Base-by-base conservation (phyloP, 2,113 vertebrate genomes). In the Lophura nycthemera region DNA sequence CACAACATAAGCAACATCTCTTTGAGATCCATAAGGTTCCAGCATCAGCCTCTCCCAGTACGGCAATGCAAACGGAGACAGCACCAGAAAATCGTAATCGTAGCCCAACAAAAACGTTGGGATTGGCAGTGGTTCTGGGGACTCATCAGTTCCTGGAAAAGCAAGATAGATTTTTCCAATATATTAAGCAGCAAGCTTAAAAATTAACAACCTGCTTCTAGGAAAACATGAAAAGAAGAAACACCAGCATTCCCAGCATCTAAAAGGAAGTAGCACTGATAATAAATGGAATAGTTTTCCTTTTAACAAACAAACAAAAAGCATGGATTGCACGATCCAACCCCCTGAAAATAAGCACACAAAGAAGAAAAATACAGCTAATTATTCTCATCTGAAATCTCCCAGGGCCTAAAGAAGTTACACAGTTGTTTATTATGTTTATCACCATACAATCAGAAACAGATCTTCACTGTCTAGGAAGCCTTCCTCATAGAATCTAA, bases 31-130 rank as follows among this genome's bases (percentile, higher is more conserved):
- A 8, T 99, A 99, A 7, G 99, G 99, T 93, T 99, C 99, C 97
- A 99, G 97, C 97, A 99, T 98, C 96, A 99, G 98, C 96, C 99
- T 99, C 98, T 99, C 99, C 99, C 99, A 99, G 69, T 99, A 99
- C 29, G 99, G 99, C 96, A 99, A 97, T 27, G 99, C 98, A 93
- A 99, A 99, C 2, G 99, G 99, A 89, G 99, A 99, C 96, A 99
- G 98, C 97, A 99, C 99, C 98, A 99, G 98, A 95, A 99, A 99
- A 98, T 99, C 99, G 50, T 99, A 99, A 98, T 99, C 99, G 7
- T 99, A 99, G 54, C 99, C 99, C 97, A 99, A 97, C 97, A 99
- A 98, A 98, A 99, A 99, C 6, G 99, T 99, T 90, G 99, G 99
- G 90, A 99, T 99, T 97, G 99, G 99, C 95, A 99, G 98, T 64